Percentiles rank a stretch among this genome's conserved stretches.
Conservation (phyloP, 2,797 vertebrate species). For the Artibeus jamaicensis region DNA sequence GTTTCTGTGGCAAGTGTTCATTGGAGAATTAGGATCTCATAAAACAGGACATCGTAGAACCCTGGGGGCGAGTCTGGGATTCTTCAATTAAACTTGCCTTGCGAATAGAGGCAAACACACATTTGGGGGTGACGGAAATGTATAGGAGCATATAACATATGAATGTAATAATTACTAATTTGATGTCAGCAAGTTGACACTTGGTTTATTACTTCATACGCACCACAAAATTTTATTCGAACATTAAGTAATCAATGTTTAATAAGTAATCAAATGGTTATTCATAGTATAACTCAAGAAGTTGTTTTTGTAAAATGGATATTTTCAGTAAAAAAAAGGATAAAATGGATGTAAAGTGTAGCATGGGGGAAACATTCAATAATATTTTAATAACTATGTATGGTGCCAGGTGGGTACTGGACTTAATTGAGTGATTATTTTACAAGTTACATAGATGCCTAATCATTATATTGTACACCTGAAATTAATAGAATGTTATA, state of each 20-base stretch:
- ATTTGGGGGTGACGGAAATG: neutral
- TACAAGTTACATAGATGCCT: neutral
- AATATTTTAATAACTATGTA: neutral
- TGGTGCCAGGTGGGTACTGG: neutral
- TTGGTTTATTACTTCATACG: constrained; percentile 2
- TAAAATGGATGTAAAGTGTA: neutral
- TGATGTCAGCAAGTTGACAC: neutral
- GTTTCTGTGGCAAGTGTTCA: neutral
- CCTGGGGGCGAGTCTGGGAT: neutral
- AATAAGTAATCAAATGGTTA: neutral
- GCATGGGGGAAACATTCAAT: neutral
- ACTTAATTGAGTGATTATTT: neutral
- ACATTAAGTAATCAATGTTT: neutral
- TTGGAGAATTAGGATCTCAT: neutral
- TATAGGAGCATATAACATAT: neutral
- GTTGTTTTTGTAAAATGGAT: neutral
- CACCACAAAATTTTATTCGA: neutral
- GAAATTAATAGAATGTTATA: neutral
- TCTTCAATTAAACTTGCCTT: neutral
- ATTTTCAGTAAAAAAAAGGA: neutral
- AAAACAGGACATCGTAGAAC: neutral
- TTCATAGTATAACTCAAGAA: neutral
- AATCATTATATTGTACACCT: neutral
- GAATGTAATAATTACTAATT: neutral
- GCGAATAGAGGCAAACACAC: neutral